A percentile compares a stretch with the other conserved stretches of the same genome.
Conservation (phyloP, 2,888 invertebrate genomes). For the Brassicogethes aeneus region DNA sequence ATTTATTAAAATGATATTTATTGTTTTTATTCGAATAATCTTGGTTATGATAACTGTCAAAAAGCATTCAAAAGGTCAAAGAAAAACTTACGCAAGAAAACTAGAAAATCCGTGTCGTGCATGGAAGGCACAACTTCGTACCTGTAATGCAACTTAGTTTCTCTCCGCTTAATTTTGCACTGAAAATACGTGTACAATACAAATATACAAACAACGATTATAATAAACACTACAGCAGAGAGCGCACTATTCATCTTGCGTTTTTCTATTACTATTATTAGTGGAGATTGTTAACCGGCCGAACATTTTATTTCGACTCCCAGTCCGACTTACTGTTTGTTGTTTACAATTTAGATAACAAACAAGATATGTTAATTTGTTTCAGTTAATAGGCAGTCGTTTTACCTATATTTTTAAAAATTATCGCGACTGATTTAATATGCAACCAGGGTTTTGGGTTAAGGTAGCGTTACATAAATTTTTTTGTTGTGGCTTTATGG, state of each 20-base stretch:
- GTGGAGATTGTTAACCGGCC: no score
- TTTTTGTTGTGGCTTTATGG: no score
- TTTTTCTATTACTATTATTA: no score
- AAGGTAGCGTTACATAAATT: no score
- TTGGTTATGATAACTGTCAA: no score
- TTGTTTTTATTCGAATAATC: no score
- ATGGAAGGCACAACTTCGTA: background rate
- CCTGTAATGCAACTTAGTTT: background rate
- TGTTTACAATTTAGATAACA: background rate
- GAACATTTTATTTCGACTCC: background rate
- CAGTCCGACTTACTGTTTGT: no score
- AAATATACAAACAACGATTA: conserved; percentile 18
- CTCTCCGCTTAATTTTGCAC: conserved; percentile 8
- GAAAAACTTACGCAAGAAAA: background rate
- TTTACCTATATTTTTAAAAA: no score
- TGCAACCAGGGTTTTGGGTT: no score
- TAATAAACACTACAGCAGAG: conserved; percentile 15
- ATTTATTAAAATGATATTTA: no score
- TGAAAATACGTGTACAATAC: conserved; percentile 22
- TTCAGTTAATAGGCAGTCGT: background rate
- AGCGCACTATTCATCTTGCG: conserved; percentile 4
- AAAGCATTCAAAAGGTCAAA: no score
- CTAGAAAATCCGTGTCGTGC: background rate
- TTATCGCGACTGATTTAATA: no score
- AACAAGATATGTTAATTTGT: background rate